Conservation (phyloP, 2,113 vertebrate genomes). For the Microtus ochrogaster region DNA sequence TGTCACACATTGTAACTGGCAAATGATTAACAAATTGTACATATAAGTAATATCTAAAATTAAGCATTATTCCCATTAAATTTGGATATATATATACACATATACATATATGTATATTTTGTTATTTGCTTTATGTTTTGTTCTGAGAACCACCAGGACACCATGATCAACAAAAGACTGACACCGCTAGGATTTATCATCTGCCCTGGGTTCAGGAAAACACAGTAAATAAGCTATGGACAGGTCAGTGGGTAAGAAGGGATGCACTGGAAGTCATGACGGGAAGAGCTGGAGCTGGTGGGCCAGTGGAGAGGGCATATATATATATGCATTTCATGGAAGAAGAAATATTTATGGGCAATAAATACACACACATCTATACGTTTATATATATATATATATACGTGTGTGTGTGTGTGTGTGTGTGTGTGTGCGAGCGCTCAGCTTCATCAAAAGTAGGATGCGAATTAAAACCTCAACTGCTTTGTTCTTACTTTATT, state of each 20-base stretch:
- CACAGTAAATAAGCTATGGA: too few species aligned
- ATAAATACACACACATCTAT: neutral
- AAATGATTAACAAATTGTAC: neutral
- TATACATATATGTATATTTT: fast-evolving
- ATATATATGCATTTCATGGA: neutral
- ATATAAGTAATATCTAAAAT: conserved; percentile 33
- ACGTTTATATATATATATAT: too few species aligned
- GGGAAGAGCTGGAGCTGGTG: too few species aligned
- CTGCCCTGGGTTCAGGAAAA: too few species aligned
- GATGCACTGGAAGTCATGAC: too few species aligned
- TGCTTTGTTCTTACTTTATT: neutral
- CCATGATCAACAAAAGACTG: too few species aligned
- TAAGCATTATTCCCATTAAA: neutral
- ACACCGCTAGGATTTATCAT: too few species aligned
- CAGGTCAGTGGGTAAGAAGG: too few species aligned
- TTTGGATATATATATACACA: neutral
- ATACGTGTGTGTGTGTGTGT: too few species aligned
- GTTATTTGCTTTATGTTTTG: too few species aligned
- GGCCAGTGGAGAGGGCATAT: too few species aligned
- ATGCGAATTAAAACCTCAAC: conserved; percentile 22
- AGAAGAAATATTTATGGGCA: conserved; percentile 11
- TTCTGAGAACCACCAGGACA: too few species aligned
- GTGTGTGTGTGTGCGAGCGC: neutral
- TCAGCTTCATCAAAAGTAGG: neutral
- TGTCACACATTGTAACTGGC: neutral